Base-by-base conservation (phyloP, 2,888 invertebrate genomes). In the Linnaemya vulpina region DNA sequence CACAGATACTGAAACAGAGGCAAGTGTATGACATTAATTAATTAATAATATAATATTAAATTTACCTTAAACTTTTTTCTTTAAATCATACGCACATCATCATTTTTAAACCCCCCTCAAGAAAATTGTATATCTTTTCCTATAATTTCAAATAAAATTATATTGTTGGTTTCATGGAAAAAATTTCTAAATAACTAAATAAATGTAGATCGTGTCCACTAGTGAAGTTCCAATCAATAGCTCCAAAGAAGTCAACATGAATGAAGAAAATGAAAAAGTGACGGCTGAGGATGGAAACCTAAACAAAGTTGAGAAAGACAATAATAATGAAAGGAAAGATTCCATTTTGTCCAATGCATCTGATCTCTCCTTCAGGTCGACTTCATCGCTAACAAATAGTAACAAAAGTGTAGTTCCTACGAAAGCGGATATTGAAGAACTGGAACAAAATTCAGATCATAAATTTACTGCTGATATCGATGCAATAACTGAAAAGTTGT, bases 1-100 rank as follows among this genome's bases (percentile, higher is more conserved):
- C 88, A 94, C 95, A 82, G 95, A 95, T 89, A 94, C 93, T 17
- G 95, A 95, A 92, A 95, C 95, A 88, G 96, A 96, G 95, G 96
- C 95, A 94, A 94, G 92, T 89, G 30, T 3, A 30, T 60, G 60
- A 63, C 13, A 38, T 79, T 38, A 22, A 3, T 40, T 5, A 15
- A 67, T 63, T 62, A 53, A 87, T 89, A 86, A 88, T 89, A 87
- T 88, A 79, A 87, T 73, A 89, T 86, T 88, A 71, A 84, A 86
- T 79, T 58, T 78, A 76, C 55, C 86, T 71, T 77, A 38, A 70
- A 76, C 55, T 84, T 88, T 87, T 90, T 88, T 88, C 81, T 87
- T 87, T 86, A 84, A 87, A 87, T 85, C 77, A 87, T 74, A 86
- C 79, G 84, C 74, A 81, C 76, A 85, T 82, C 77, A 78, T 51